Evolutionary conservation across 2,888 invertebrate genomes (phyloP).

Genomic region (Helleia helle): DNA sequence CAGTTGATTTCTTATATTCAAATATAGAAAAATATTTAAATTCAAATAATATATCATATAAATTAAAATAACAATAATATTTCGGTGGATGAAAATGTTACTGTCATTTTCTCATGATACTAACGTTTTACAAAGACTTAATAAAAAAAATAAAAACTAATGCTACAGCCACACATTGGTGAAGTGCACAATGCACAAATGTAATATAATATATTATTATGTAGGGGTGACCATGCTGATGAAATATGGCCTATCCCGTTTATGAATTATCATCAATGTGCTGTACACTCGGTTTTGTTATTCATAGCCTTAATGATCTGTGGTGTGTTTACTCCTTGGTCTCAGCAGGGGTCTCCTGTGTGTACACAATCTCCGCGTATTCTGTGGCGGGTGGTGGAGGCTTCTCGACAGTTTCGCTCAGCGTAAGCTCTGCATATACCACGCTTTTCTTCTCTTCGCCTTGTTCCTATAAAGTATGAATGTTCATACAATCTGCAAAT

Average conservation of each 20-base stretch:
- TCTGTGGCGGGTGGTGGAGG: slow-evolving; percentile 71
- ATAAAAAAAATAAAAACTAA: too few species aligned
- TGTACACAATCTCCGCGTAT: slow-evolving; percentile 88
- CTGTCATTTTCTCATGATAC: slow-evolving; percentile 6
- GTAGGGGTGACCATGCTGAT: too few species aligned
- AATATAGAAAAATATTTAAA: background rate
- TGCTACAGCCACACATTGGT: too few species aligned
- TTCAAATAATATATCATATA: slow-evolving; percentile 1
- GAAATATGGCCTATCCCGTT: too few species aligned
- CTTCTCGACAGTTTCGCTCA: slow-evolving; percentile 55
- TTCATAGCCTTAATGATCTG: background rate
- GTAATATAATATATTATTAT: too few species aligned
- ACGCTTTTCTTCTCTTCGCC: slow-evolving; percentile 76
- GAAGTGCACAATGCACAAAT: too few species aligned
- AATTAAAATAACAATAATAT: slow-evolving; percentile 8
- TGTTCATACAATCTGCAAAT: too few species aligned
- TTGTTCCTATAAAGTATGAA: slow-evolving; percentile 35
- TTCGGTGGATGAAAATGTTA: slow-evolving; percentile 10
- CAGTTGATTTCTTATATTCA: background rate
- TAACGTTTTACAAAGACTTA: too few species aligned
- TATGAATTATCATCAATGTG: too few species aligned
- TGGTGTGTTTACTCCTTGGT: slow-evolving; percentile 36
- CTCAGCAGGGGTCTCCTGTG: slow-evolving; percentile 60
- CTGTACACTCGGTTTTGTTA: too few species aligned
- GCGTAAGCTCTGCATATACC: slow-evolving; percentile 82